Base-by-base conservation (phyloP, 1,140 invertebrate species). In the Orius laevigatus region DNA sequence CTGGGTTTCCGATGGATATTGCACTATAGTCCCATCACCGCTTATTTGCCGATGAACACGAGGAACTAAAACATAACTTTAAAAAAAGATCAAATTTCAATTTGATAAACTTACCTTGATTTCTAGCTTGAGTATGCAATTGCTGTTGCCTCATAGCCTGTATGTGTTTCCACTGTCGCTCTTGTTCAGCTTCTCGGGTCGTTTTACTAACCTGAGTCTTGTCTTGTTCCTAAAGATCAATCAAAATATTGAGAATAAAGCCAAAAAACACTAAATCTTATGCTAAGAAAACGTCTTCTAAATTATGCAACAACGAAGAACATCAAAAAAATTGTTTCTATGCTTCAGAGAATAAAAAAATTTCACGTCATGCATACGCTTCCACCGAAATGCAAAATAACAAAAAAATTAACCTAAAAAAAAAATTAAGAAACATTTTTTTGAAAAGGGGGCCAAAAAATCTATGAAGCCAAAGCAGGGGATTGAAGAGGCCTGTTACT, bases 141-240 rank as follows among this genome's bases (percentile, higher is more conserved):
- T 51, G 75, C 60, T 87, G 83, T 59, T 85, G 81, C 15, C 84
- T 70, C 50, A 78, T 60, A 16, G 81, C 80, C 65, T 88, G 84
- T 52, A 87, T 63, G 54, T 85, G 81, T 63, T 90, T 90, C 85
- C 86, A 90, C 55, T 84, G 76, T 11, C 81, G 68, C 65, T 87
- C 84, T 58, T 87, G 81, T 64, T 88, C 85, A 34, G 80, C 78
- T 66, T 87, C 84, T 58, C 76, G 70, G 34, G 70, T 75, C 10
- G 70, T 69, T 60, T 77, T 78, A 57, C 73, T 70, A 56, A 74
- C 75, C 53, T 71, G 69, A 6, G 66, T 68, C 73, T 66, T 79
- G 48, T 81, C 79, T 59, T 80, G 79, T 57, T 82, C 79, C 77
- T 81, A 63, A 49, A 32, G 58, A 42, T n/a, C 11, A 48, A 6